Conservation (phyloP, 2,888 invertebrate genomes). For the Coecobrya sp. region DNA sequence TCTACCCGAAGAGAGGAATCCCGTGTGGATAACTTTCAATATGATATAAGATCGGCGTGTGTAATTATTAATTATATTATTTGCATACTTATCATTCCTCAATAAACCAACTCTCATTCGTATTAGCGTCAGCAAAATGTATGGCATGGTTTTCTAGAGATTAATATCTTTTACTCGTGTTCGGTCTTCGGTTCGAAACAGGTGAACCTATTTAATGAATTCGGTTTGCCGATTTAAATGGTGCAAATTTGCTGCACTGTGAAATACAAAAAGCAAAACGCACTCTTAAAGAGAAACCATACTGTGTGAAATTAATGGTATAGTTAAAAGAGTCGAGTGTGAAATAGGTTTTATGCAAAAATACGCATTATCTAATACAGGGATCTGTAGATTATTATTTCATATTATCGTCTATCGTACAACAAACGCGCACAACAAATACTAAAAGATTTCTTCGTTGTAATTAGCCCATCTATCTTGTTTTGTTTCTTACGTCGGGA, state of each 20-base stretch:
- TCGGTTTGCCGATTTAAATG: slow-evolving; percentile 38
- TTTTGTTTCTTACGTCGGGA: not conserved
- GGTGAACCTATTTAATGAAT: not conserved
- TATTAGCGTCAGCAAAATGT: not conserved
- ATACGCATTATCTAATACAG: slow-evolving; percentile 21
- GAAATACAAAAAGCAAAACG: not conserved
- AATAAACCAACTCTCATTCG: not conserved
- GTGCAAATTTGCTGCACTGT: slow-evolving; percentile 23
- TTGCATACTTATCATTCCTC: not conserved
- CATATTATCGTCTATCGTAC: not conserved
- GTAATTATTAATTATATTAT: not conserved
- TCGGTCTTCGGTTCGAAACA: not conserved
- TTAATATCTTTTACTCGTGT: not conserved
- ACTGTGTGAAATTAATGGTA: slow-evolving; percentile 2
- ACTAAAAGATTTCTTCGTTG: slow-evolving; percentile 31
- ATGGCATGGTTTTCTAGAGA: not conserved
- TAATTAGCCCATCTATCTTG: slow-evolving; percentile 68
- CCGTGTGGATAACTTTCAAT: not conserved
- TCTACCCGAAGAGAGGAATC: not conserved
- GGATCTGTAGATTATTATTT: slow-evolving; percentile 31
- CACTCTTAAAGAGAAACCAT: slow-evolving; percentile 22
- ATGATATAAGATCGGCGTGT: not conserved
- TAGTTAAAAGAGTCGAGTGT: slow-evolving; percentile 53
- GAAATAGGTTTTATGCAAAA: slow-evolving; percentile 57
- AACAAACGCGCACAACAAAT: slow-evolving; percentile 27